Conservation (phyloP, 2,888 invertebrate genomes). For the Platerodrilus igneus region DNA sequence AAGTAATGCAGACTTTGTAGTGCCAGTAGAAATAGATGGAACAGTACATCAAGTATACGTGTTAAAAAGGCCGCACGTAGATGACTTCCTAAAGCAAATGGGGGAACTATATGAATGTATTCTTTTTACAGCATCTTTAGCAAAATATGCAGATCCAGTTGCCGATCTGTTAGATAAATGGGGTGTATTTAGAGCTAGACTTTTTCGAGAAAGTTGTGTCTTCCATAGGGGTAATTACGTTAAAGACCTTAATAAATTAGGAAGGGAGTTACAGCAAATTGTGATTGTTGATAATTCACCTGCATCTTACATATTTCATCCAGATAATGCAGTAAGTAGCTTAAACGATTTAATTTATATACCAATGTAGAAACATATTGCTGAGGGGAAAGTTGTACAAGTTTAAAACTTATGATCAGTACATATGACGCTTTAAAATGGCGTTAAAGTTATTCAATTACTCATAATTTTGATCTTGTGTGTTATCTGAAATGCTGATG, state of each 20-base stretch:
- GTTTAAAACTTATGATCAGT: too few relatives aligned
- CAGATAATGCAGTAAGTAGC: slow-evolving; percentile 94
- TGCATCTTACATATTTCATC: slow-evolving; percentile 99
- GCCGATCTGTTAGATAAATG: slow-evolving; percentile 95
- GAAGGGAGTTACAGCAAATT: slow-evolving; percentile 92
- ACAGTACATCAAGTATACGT: slow-evolving; percentile 98
- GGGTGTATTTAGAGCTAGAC: slow-evolving; percentile 91
- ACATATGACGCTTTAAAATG: too few relatives aligned
- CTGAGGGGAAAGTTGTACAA: too few relatives aligned
- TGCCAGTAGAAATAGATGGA: slow-evolving; percentile 99
- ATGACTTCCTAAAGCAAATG: slow-evolving; percentile 96
- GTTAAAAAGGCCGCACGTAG: slow-evolving; percentile 97
- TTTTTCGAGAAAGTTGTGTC: slow-evolving; percentile 99
- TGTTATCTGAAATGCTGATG: too few relatives aligned
- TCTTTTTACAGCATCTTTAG: slow-evolving; percentile 97
- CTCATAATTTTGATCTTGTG: too few relatives aligned
- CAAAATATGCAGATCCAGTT: slow-evolving; percentile 99
- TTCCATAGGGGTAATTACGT: slow-evolving; percentile 99
- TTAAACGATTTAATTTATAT: too few relatives aligned
- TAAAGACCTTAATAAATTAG: slow-evolving; percentile 97
- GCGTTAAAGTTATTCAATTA: too few relatives aligned
- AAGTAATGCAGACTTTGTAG: slow-evolving; percentile 99
- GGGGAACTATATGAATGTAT: slow-evolving; percentile 99
- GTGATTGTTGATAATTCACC: slow-evolving; percentile 99
- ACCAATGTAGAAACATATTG: too few relatives aligned